Conservation (phyloP, 2,888 invertebrate genomes). For the Drosophila vallismaia region DNA sequence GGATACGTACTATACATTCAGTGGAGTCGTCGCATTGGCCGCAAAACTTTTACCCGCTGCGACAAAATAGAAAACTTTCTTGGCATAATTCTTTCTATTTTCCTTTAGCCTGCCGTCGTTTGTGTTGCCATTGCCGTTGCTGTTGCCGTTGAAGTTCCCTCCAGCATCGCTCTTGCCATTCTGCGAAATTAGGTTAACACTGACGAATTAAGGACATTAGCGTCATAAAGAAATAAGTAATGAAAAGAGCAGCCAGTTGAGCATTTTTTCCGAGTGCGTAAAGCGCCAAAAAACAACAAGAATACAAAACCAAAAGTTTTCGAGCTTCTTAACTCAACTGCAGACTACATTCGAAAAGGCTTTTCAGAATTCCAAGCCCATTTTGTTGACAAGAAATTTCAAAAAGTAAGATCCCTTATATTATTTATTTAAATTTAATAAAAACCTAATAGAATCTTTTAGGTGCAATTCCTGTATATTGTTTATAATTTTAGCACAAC, state of each 20-base stretch:
- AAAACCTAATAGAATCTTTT: background rate
- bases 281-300: slow-evolving; percentile 48
- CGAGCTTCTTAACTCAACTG: slow-evolving; percentile 28
- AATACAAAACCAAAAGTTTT: slow-evolving; percentile 23
- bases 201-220: slow-evolving; percentile 80
- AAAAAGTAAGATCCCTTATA: too few relatives aligned
- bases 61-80: slow-evolving; percentile 79
- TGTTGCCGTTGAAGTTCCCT: slow-evolving; percentile 52
- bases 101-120: slow-evolving; percentile 47
- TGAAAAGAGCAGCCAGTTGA: slow-evolving; percentile 69
- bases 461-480: background rate
- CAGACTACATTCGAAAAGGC: slow-evolving; percentile 56
- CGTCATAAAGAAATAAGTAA: slow-evolving; percentile 80
- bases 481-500: background rate
- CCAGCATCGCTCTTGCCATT: slow-evolving; percentile 47
- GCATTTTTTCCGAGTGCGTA: slow-evolving; percentile 72
- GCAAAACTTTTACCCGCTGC: slow-evolving; percentile 76
- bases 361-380: slow-evolving; percentile 14
- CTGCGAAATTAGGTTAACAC: slow-evolving; percentile 76
- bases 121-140: slow-evolving; percentile 29
- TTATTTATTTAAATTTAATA: too few relatives aligned
- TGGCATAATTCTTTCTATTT: slow-evolving; percentile 74
- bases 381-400: too few relatives aligned
- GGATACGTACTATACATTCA: slow-evolving; percentile 38
- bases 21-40: slow-evolving; percentile 74